phyloP scores from a whole-genome alignment of 1,140 invertebrate species.

The Temnothorax longispinosus region DNA sequence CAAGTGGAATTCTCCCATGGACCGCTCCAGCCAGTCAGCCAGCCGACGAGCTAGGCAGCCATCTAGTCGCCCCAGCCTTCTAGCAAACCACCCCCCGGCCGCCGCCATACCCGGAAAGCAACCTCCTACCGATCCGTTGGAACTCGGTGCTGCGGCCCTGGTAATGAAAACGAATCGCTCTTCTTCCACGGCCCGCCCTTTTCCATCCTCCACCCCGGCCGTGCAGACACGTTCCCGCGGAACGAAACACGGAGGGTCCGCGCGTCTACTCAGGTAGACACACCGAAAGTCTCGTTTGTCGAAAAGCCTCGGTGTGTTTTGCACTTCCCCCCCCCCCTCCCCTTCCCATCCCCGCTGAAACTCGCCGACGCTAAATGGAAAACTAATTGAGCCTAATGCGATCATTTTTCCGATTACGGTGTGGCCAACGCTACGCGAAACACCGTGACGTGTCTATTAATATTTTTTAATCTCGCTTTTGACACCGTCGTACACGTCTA shows the following conservation, averaged over 20 bases:
- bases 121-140: conserved; percentile 51
- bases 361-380: conserved; percentile 40
- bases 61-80: conserved; percentile 49
- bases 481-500: not conserved
- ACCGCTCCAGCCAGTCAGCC: conserved; percentile 49
- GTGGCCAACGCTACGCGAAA: not conserved
- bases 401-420: conserved; percentile 53
- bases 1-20: conserved; percentile 73
- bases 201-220: conserved; percentile 36
- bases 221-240: conserved; percentile 57
- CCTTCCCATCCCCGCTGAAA: not conserved
- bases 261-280: conserved; percentile 64
- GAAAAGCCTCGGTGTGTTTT: conserved; percentile 50
- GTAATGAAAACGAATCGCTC: conserved; percentile 76
- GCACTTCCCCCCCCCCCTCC: not conserved
- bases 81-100: conserved; percentile 9
- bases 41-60: conserved; percentile 38
- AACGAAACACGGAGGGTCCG: conserved; percentile 65
- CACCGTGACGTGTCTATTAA: conserved; percentile 22
- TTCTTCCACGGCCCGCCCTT: conserved; percentile 64
- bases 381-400: conserved; percentile 58
- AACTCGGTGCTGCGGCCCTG: conserved; percentile 64
- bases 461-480: conserved; percentile 20
- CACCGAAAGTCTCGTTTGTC: conserved; percentile 42
- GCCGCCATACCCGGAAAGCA: conserved; percentile 50